Conservation (phyloP, 1,140 invertebrate species). For the Philotrypesis tridentata region DNA sequence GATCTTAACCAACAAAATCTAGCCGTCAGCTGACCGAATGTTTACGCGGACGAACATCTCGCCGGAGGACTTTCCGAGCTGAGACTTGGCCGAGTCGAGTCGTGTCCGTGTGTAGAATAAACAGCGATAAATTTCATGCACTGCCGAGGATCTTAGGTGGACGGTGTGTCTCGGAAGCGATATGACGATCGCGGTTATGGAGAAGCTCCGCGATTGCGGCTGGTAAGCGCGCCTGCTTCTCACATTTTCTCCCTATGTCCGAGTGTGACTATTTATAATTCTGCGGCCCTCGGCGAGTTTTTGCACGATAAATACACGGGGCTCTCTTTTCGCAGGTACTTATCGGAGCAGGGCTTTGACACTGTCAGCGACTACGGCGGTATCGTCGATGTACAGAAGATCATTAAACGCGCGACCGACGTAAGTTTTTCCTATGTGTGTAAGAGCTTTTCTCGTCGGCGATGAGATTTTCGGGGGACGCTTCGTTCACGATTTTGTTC, state of each 20-base stretch:
- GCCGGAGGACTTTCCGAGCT: slow-evolving; percentile 11
- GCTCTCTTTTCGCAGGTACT: slow-evolving; percentile 70
- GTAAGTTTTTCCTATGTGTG: slow-evolving; percentile 75
- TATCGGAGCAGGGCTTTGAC: slow-evolving; percentile 80
- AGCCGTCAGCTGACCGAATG: slow-evolving; percentile 41
- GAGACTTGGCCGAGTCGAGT: not conserved
- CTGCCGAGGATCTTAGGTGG: not conserved
- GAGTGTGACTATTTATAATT: slow-evolving; percentile 15
- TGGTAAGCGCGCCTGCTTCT: slow-evolving; percentile 43
- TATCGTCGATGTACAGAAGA: slow-evolving; percentile 76
- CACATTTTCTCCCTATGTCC: not conserved
- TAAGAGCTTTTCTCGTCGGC: slow-evolving; percentile 8
- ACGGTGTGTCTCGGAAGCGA: no score
- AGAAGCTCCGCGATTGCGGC: slow-evolving; percentile 46
- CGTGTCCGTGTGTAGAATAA: no score
- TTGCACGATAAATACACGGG: not conserved
- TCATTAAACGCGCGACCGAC: slow-evolving; percentile 82
- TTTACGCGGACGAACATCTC: slow-evolving; percentile 24
- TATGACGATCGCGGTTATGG: slow-evolving; percentile 39
- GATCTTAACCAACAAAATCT: slow-evolving; percentile 37
- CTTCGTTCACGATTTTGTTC: not conserved
- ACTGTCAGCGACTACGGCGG: slow-evolving; percentile 79
- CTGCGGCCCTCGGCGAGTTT: not conserved
- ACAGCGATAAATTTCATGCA: not conserved
- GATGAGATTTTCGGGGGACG: slow-evolving; percentile 1